phyloP scores from a whole-genome alignment of 2,113 vertebrate species.

The Cebus imitator region DNA sequence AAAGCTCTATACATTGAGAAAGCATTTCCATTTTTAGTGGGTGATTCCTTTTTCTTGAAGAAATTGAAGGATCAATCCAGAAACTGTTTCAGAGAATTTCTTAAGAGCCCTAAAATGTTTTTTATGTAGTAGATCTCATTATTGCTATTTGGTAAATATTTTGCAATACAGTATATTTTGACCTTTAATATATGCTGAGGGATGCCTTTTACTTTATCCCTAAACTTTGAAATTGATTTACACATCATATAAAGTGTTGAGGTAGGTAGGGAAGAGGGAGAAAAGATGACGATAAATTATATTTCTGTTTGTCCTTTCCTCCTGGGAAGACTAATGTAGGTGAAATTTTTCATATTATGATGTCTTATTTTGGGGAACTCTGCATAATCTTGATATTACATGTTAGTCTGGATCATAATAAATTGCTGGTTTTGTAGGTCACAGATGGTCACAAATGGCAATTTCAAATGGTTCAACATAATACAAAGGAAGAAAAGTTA shows the following conservation, averaged over 20 bases:
- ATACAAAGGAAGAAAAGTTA: background rate
- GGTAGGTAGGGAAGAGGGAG: background rate
- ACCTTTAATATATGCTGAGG: background rate
- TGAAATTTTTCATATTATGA: background rate
- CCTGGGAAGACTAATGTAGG: background rate
- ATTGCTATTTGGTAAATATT: conserved; percentile 15
- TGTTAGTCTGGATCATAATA: background rate
- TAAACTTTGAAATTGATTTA: background rate
- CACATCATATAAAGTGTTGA: background rate
- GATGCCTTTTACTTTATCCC: background rate
- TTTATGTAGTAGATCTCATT: background rate
- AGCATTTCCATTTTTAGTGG: background rate
- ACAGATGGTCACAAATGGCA: background rate
- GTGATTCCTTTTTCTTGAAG: background rate
- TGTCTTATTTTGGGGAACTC: background rate
- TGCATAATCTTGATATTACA: background rate
- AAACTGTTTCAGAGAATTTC: background rate
- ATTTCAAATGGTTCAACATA: background rate
- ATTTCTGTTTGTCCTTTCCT: background rate
- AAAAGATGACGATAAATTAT: background rate
- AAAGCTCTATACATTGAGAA: background rate
- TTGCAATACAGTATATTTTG: background rate
- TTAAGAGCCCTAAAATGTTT: background rate
- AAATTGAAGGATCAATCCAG: background rate
- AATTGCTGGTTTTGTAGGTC: background rate